phyloP scores from a whole-genome alignment of 2,113 vertebrate genomes.

The Taxidea taxus region DNA sequence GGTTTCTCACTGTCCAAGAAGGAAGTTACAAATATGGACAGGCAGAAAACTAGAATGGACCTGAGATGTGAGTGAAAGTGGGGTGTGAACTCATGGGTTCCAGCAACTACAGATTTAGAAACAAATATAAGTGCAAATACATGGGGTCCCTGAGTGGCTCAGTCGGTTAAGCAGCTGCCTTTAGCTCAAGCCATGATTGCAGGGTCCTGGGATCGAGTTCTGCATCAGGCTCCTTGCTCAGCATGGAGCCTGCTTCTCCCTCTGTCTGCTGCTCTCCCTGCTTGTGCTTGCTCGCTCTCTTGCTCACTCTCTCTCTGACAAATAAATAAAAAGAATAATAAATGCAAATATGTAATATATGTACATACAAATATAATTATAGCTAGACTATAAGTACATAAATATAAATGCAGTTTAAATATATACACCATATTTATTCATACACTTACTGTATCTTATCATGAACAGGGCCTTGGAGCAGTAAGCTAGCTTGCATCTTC shows the following conservation, averaged over 20 bases:
- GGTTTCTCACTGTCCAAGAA: neutral
- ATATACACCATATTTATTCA: neutral
- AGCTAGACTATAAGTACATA: neutral
- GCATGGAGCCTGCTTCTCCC: neutral
- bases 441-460: neutral
- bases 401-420: neutral
- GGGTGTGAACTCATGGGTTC: neutral
- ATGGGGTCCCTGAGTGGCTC: neutral
- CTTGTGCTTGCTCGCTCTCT: neutral
- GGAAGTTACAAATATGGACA: neutral
- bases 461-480: neutral
- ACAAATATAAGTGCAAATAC: neutral
- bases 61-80: neutral
- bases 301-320: neutral
- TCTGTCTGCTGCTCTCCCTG: neutral
- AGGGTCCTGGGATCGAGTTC: neutral
- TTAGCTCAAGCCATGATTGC: neutral
- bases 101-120: neutral
- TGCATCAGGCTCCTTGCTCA: neutral
- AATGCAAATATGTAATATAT: neutral
- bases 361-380: neutral
- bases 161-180: neutral
- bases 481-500: neutral
- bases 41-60: neutral
- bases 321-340: neutral